Evolutionary conservation across 2,113 vertebrate genomes (phyloP), one percentile per base, ranked within the genome.

Genomic region (Larimichthys crocea): DNA sequence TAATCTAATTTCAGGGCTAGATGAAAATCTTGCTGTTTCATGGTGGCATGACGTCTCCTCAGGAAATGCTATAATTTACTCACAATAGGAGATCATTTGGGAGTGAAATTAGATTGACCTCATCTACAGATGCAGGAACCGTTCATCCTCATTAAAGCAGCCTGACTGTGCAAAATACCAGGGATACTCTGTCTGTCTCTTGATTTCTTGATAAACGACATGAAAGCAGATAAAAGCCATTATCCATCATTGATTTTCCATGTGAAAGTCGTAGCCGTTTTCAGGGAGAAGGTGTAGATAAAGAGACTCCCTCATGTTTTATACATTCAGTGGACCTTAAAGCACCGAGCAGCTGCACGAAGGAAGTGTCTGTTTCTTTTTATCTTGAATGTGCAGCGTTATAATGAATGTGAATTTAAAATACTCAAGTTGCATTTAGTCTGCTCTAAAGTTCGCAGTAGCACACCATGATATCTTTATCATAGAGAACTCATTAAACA

Each of bases 91-190:
- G 72, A 83, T 79, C 29, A 8, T 78, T 83, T 85, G 20, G 31
- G 70, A 66, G 52, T 67, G 60, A 71, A 80, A 88, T 86, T 74
- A 85, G 48, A 76, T 40, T 85, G 88, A 86, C 85, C 80, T 89
- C 64, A 82, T 73, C 60, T 68, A 57, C 73, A 71, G 71, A 85
- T 7, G 62, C 62, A 75, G 46, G 26, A 60, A 35, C n/a, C 26
- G 35, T 72, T 80, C 56, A 20, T 80, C 66, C 70, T 86, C 79
- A 81, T 88, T 79, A 72, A 70, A 74, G 24, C 31, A 20, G 10
- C 59, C 26, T 60, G 63, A 46, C 42, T 68, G 40, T n/a, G 5
- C 62, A 40, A 68, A 61, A 20, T 17, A 46, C 22, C 17, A 49
- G 11, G 19, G 17, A 42, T 4, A 20, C 62, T 61, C 29, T 24